Conservation (phyloP, 2,797 vertebrate species). For the Chaenodraco wilsoni region DNA sequence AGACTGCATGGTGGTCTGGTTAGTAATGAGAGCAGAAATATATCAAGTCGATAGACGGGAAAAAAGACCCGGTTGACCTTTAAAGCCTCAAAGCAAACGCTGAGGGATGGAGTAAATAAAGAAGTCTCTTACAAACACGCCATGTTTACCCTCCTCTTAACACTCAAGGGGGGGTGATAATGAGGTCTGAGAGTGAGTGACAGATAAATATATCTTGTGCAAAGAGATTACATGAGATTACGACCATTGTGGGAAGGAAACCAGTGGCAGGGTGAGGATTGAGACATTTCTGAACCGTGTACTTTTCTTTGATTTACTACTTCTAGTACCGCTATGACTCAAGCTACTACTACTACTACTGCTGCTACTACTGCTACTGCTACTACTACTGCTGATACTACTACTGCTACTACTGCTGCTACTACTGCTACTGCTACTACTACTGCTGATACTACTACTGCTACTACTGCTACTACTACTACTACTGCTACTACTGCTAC, state of each 20-base stretch:
- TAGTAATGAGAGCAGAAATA: background rate
- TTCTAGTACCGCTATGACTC: too few species aligned
- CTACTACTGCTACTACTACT: background rate
- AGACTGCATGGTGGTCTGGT: background rate
- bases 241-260: background rate
- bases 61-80: slow-evolving; percentile 20
- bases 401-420: background rate
- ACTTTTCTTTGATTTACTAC: too few species aligned
- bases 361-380: background rate
- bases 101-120: slow-evolving; percentile 47
- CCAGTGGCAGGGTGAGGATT: background rate
- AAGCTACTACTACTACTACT: background rate
- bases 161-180: slow-evolving; percentile 9
- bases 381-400: background rate
- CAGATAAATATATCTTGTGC: slow-evolving; percentile 3
- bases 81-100: slow-evolving; percentile 35
- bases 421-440: background rate
- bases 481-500: background rate
- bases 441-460: background rate
- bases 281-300: background rate
- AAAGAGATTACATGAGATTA: slow-evolving; percentile 18
- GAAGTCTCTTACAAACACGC: slow-evolving; percentile 43
- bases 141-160: slow-evolving; percentile 47
- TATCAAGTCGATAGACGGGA: background rate
- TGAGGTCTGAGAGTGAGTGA: slow-evolving; percentile 16